A percentile compares a stretch with the other conserved stretches of the same genome.
phyloP scores from a whole-genome alignment of 1,140 invertebrate genomes.

The Bombus waltoni region DNA sequence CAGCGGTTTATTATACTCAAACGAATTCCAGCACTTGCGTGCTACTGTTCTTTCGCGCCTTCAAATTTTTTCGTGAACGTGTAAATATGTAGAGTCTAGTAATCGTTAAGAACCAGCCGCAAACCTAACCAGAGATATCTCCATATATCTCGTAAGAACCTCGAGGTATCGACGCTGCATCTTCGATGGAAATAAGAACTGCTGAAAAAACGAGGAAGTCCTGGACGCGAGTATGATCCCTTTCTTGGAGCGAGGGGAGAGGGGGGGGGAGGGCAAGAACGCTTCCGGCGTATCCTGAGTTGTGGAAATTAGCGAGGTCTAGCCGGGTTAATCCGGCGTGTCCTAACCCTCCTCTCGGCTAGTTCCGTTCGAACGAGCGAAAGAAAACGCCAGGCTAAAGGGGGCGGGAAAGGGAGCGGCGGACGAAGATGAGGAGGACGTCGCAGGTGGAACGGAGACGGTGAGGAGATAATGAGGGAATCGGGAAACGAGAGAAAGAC shows the following conservation, averaged over 20 bases:
- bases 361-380: constrained; percentile 32
- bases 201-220: no score
- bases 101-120: neutral
- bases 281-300: neutral
- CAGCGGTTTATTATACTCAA: no score
- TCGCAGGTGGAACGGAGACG: neutral
- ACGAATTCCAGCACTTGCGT: no score
- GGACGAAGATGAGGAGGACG: constrained; percentile 4
- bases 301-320: constrained; percentile 61
- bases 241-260: neutral
- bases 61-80: no score
- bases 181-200: no score
- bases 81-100: no score
- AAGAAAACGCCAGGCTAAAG: neutral
- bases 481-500: constrained; percentile 38
- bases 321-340: constrained; percentile 38
- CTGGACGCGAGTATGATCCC: neutral
- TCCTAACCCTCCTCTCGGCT: constrained; percentile 14
- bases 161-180: no score
- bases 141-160: neutral
- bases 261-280: neutral
- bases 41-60: no score
- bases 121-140: neutral
- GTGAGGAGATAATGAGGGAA: constrained; percentile 34
- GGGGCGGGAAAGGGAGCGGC: constrained; percentile 11